A percentile compares a stretch with the other conserved stretches of the same genome.
These are phyloP conservation scores for Knipowitschia caucasica DNA, from an alignment of 2,797 vertebrate genomes.

Conservation along the genomic window DNA sequence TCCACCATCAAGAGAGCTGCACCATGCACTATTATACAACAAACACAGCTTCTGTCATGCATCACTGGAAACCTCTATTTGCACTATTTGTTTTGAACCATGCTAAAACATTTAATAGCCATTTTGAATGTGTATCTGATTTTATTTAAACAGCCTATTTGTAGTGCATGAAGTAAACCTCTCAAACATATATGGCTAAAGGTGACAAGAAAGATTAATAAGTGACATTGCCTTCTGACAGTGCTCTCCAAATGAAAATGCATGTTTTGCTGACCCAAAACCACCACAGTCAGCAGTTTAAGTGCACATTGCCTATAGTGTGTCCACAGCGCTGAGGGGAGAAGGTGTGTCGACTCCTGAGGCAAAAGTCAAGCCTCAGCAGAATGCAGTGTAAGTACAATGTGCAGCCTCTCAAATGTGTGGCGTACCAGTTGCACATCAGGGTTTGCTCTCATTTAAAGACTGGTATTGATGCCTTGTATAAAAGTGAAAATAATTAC, in stretches of 20 bases:
- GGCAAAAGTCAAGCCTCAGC: conserved; percentile 45
- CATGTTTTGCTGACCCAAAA: conserved; percentile 29
- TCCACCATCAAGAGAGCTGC: conserved; percentile 23
- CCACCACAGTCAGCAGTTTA: conserved; percentile 34
- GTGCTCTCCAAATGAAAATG: conserved; percentile 40
- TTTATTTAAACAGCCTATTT: not conserved
- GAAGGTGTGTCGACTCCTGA: conserved; percentile 17
- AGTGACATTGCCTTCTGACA: conserved; percentile 18
- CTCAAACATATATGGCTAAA: not conserved
- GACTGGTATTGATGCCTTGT: not conserved
- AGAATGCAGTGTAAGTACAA: conserved; percentile 31
- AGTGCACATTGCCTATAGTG: conserved; percentile 17
- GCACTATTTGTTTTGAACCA: not conserved
- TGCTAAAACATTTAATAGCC: no score
- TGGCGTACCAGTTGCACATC: conserved; percentile 3
- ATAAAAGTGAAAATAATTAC: no score
- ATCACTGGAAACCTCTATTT: not conserved
- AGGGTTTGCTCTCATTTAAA: not conserved
- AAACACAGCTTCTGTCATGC: conserved; percentile 22
- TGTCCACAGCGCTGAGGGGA: conserved; percentile 16
- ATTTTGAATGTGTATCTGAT: not conserved
- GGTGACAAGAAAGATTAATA: not conserved
- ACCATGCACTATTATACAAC: conserved; percentile 66
- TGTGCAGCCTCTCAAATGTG: not conserved
- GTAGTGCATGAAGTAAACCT: not conserved